These are phyloP conservation scores for Cosmia pyralina DNA, from an alignment of 2,888 invertebrate genomes.

Conservation along the genomic window DNA sequence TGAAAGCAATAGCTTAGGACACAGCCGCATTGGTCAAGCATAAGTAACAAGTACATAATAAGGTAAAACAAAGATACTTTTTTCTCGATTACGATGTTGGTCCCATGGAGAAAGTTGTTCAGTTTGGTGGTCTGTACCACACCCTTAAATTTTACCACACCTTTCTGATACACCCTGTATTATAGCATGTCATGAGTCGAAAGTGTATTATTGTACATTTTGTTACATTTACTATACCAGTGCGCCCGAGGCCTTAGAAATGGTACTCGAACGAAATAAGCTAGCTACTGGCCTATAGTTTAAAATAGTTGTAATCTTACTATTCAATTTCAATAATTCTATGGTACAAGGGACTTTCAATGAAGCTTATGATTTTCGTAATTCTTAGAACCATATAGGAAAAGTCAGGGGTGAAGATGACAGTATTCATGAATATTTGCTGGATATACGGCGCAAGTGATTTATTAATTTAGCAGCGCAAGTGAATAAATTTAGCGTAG, in stretches of 20 bases:
- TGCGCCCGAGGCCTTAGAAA: constrained; percentile 16
- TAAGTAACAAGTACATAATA: background rate
- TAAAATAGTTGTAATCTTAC: background rate
- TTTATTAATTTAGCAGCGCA: constrained; percentile 3
- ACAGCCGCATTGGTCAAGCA: background rate
- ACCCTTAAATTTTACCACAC: too few relatives aligned
- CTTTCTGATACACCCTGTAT: too few relatives aligned
- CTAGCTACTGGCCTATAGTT: background rate
- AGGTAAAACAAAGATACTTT: too few relatives aligned
- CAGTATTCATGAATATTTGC: background rate
- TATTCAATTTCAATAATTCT: constrained; percentile 8
- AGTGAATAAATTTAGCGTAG: too few relatives aligned
- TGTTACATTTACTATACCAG: background rate
- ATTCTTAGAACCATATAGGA: constrained; percentile 7
- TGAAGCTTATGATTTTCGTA: constrained; percentile 8
- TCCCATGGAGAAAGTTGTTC: too few relatives aligned
- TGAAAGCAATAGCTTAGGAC: background rate
- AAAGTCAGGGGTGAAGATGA: constrained; percentile 17
- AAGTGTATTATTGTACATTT: constrained; percentile 19
- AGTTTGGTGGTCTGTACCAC: too few relatives aligned
- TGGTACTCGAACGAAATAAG: background rate
- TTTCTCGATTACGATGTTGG: too few relatives aligned
- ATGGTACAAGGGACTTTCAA: background rate
- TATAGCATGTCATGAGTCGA: constrained; percentile 17
- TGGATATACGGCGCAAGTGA: background rate